These are phyloP conservation scores for Martes martes DNA, from an alignment of 2,113 vertebrate species.

Conservation along the genomic window DNA sequence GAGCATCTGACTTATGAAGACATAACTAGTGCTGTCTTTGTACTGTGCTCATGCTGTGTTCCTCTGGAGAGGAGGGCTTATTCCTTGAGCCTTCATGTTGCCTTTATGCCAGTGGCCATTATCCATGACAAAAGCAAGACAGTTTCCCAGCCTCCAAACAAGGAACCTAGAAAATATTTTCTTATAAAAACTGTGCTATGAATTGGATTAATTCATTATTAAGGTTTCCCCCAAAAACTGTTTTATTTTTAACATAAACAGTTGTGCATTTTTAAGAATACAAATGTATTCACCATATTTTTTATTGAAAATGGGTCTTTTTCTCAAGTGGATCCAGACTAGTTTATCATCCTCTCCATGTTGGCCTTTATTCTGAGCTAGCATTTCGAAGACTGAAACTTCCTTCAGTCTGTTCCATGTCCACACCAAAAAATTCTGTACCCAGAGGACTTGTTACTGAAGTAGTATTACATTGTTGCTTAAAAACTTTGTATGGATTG, in stretches of 20 bases:
- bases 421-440: neutral
- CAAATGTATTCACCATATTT: neutral
- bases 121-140: neutral
- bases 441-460: neutral
- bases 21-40: neutral
- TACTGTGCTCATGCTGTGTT: neutral
- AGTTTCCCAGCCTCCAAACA: neutral
- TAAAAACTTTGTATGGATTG: neutral
- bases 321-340: neutral
- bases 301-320: neutral
- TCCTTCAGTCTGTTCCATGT: neutral
- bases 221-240: neutral
- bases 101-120: neutral
- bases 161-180: neutral
- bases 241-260: conserved; percentile 8
- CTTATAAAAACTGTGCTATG: neutral
- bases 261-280: neutral
- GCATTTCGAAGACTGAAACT: neutral
- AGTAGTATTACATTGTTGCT: neutral
- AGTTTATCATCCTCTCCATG: neutral
- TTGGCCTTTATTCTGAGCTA: conserved; percentile 1
- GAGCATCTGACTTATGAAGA: neutral
- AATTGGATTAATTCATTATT: neutral
- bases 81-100: neutral
- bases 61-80: neutral